phyloP scores from a whole-genome alignment of 2,113 vertebrate species.

The Maccullochella peelii region DNA sequence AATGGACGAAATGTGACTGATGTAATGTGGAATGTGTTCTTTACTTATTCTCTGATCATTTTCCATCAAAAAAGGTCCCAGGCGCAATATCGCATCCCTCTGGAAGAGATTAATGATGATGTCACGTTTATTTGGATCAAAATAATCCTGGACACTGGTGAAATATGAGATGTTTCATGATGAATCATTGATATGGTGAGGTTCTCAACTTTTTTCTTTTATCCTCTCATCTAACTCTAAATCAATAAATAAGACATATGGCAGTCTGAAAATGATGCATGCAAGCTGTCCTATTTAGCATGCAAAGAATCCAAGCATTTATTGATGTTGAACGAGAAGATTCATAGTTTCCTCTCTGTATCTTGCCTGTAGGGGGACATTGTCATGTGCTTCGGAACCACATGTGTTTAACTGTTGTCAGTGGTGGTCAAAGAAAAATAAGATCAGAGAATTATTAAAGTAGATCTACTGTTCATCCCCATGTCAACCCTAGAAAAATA shows the following conservation, averaged over 20 bases:
- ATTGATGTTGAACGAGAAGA: constrained; percentile 18
- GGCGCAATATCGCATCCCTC: neutral
- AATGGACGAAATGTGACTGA: constrained; percentile 36
- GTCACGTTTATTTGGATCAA: neutral
- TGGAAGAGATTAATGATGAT: neutral
- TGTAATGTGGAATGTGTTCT: constrained; percentile 34
- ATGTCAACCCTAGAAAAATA: constrained; percentile 7
- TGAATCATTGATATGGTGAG: neutral
- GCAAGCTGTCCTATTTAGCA: constrained; percentile 41
- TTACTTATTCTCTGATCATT: constrained; percentile 19
- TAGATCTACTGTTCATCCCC: constrained; percentile 14
- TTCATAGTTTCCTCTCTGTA: constrained; percentile 31
- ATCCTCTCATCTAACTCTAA: neutral
- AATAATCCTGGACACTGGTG: constrained; percentile 1
- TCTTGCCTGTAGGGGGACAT: constrained; percentile 40
- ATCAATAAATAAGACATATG: constrained; percentile 4
- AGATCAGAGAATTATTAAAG: constrained; percentile 7
- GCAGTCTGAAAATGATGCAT: constrained; percentile 32
- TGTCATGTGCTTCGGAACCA: constrained; percentile 19
- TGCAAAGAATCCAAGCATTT: constrained; percentile 38
- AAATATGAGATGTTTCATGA: neutral
- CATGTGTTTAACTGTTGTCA: constrained; percentile 33
- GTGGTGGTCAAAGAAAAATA: constrained; percentile 39
- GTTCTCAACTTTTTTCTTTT: neutral
- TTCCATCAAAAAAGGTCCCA: constrained; percentile 10